Base-by-base conservation (phyloP, 2,888 invertebrate species). In the Cryptocheilus praepositus region DNA sequence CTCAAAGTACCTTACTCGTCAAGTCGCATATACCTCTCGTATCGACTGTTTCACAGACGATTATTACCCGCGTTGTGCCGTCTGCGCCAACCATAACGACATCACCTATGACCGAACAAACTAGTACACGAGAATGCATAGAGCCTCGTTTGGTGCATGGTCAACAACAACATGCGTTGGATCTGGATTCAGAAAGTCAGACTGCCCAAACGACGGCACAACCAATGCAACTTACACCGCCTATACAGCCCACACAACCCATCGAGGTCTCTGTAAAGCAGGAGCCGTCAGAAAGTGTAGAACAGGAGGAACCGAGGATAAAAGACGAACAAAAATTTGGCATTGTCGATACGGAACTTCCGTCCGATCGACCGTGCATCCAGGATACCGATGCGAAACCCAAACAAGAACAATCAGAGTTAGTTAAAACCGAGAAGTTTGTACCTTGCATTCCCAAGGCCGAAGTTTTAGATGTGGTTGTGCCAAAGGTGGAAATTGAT, bases 21-120 rank as follows among this genome's bases (percentile, higher is more conserved):
- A 87, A 86, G 44, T 67, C 83, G 25, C 73, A 79, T 19, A 64
- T 76, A 58, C 82, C 86, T 8, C 66, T 85, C 0, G 81, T 83
- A 0, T 80, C 87, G 2, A 81, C 84, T 0, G 78, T 81, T 3
- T 66, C 82, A 1, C 86, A 78, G 63, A 80, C 82, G 2, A 83
- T 81, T 22, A 83, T 81, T 4, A 72, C 79, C 2, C 79, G 82
- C 16, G 74, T 83, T 0, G 68, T 74, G 5, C 72, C 85, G 0
- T 63, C 87, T 0, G 67, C 76, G 22, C 65, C 83, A 2, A 64
- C 77, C 0, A 18, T 77, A 2, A 60, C 77, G 15, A 65, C 73
- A 2, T n/a, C 62, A 16, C 51, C 63, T 0, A 44, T 59, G 2
- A 70, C 22, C 13, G 74, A 78, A 4, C 61, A 63, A 22, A 55